Evolutionary conservation across 2,888 invertebrate genomes (phyloP).

Genomic region (Anodontia alba): DNA sequence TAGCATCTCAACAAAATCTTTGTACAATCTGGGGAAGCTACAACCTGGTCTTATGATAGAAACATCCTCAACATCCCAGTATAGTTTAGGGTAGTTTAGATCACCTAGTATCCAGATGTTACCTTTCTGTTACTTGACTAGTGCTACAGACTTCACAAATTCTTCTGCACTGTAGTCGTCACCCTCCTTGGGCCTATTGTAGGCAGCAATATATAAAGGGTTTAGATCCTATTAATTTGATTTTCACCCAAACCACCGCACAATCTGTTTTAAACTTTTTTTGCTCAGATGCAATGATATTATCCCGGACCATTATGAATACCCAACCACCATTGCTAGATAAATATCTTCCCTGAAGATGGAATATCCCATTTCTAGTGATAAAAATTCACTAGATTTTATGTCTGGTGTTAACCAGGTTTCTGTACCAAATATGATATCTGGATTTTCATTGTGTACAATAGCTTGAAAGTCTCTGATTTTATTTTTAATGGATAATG

Average conservation of each 20-base stretch:
- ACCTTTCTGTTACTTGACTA: background rate
- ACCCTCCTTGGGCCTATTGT: background rate
- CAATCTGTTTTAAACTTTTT: constrained; percentile 19
- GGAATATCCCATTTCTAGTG: background rate
- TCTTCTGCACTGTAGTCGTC: background rate
- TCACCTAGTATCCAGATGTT: background rate
- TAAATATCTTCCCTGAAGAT: background rate
- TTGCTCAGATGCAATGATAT: background rate
- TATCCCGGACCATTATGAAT: background rate
- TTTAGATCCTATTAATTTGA: constrained; percentile 15
- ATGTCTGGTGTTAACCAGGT: constrained; percentile 5
- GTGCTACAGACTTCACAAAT: background rate
- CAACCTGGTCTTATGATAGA: constrained; percentile 4
- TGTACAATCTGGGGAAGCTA: background rate
- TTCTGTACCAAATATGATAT: background rate
- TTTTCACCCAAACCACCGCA: constrained; percentile 29
- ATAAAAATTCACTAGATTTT: background rate
- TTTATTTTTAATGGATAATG: background rate
- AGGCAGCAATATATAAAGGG: background rate
- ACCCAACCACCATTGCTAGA: background rate
- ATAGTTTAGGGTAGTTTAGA: constrained; percentile 22
- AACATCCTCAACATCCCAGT: background rate
- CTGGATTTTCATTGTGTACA: background rate
- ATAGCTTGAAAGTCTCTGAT: background rate
- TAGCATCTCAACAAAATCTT: background rate